phyloP scores from a whole-genome alignment of 2,888 invertebrate species.

The Pachycephus smyrnensis region DNA sequence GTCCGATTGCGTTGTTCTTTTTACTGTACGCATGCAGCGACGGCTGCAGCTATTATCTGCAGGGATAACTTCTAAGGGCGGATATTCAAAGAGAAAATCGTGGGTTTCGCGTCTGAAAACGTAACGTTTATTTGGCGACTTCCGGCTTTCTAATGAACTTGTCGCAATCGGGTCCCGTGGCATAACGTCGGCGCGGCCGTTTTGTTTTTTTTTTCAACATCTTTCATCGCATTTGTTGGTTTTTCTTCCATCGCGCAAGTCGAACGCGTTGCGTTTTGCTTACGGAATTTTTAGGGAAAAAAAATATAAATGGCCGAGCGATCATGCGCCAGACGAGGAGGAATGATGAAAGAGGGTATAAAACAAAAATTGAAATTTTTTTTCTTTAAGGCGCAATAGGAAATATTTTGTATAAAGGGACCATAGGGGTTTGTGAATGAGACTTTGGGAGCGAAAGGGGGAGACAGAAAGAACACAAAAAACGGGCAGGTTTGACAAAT shows the following conservation, averaged over 20 bases:
- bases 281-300: not conserved
- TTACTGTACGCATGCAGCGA: not conserved
- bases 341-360: not conserved
- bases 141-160: not conserved
- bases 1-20: not conserved
- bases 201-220: not conserved
- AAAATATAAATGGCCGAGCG: not conserved
- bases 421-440: not conserved
- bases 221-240: not conserved
- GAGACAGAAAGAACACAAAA: constrained; percentile 52
- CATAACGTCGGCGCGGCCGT: not conserved
- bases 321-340: not conserved
- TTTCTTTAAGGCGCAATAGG: not conserved
- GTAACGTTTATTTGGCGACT: not conserved
- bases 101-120: not conserved
- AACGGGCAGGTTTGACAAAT: constrained; percentile 53
- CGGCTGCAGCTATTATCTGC: not conserved
- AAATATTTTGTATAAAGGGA: not conserved
- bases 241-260: not conserved
- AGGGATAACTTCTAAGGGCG: not conserved
- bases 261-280: not conserved
- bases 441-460: constrained; percentile 15
- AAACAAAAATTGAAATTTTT: not conserved
- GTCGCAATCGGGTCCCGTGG: not conserved
- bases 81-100: not conserved